These are phyloP conservation scores for Trochalopteron elliotii DNA, from an alignment of 2,113 vertebrate species.

Conservation along the genomic window DNA sequence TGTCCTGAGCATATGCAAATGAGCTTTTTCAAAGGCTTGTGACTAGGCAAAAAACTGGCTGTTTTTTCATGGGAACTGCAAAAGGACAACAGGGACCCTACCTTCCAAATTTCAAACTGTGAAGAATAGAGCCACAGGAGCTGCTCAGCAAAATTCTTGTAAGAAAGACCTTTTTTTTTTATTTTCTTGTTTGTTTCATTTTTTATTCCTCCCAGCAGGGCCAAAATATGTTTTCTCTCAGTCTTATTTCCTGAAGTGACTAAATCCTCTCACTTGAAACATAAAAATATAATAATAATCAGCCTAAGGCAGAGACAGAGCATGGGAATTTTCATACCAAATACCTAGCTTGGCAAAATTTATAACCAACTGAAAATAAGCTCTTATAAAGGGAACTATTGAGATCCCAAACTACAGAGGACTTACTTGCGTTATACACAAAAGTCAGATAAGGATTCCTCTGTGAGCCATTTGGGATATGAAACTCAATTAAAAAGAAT, in stretches of 20 bases:
- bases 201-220: not conserved
- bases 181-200: fast-evolving
- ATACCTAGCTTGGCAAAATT: conserved; percentile 32
- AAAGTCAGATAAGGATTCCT: not conserved
- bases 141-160: not conserved
- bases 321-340: conserved; percentile 33
- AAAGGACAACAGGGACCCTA: not conserved
- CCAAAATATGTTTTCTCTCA: conserved; percentile 5
- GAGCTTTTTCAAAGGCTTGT: not conserved
- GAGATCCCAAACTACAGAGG: not conserved
- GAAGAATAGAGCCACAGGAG: not conserved
- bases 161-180: not conserved
- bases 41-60: not conserved
- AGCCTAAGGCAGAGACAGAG: conserved; percentile 12
- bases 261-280: conserved; percentile 24
- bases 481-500: not conserved
- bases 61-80: conserved; percentile 1
- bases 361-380: not conserved
- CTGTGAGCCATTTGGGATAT: not conserved
- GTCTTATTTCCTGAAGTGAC: conserved; percentile 31
- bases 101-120: not conserved
- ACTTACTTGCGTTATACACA: not conserved
- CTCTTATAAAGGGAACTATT: not conserved
- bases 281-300: conserved; percentile 8
- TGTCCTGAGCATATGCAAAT: not conserved